Base-by-base conservation (phyloP, 1,140 invertebrate species). In the Hyphantria cunea region DNA sequence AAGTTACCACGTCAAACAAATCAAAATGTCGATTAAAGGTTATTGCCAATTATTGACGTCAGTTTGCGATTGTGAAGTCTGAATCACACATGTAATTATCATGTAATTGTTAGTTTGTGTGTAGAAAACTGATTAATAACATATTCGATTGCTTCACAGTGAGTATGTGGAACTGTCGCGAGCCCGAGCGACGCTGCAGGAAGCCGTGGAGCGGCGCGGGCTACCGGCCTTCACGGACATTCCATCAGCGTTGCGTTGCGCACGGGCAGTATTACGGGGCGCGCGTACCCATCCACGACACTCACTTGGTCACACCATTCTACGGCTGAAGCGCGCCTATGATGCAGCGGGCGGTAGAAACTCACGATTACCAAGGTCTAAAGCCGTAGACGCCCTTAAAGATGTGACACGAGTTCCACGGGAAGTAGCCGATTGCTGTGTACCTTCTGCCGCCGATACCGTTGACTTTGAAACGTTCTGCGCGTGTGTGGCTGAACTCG, bases 101-200 rank as follows among this genome's bases (percentile, higher is more conserved):
- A 15, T 32, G 54, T 34, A 31, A 33, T 48, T 60, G 39, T 11
- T 12, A 31, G 45, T 32, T 60, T 51, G 39, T 51, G 37, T 42
- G 33, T 6, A 49, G 42, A 49, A 58, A 25, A 25, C 5, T 48
- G 13, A 12, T 17, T 17, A 8, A 2, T 58, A 7, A 48, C 47
- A 49, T 17, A n/a, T 39, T 50, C 13, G 17, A 48, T 49, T 42
- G 15, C 34, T 14, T 15, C 86, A 6, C 78, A 94, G 94, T 81
- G 94, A 94, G 84, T 94, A 93, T 84, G 82, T 93, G 71, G 93
- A 94, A 84, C 74, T 94, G 59, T 91, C 92, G 58, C 85, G 93
- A 61, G 94, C 93, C 62, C 92, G 94, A 64, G 91, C 92, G 53
- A 93, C 93, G 63, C 79, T 94, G 66, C 92, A 94, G 78, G 92